These are phyloP conservation scores for Perognathus longimembris DNA, from an alignment of 2,113 vertebrate species.

Conservation along the genomic window DNA sequence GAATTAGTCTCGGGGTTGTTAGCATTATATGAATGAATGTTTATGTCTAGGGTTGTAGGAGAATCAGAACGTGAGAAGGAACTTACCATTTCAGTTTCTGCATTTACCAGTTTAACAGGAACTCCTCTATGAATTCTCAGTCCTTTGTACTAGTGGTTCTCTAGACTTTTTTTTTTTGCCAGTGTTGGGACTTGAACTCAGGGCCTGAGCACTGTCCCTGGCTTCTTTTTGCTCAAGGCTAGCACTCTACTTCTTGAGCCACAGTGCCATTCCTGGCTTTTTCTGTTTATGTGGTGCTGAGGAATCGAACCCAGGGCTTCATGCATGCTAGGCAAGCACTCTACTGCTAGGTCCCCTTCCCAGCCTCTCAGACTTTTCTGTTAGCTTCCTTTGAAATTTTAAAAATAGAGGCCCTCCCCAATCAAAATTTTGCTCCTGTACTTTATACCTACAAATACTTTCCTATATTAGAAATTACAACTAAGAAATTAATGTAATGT, in stretches of 20 bases:
- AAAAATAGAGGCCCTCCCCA: background rate
- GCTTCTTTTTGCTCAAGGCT: no score
- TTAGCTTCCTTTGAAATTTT: background rate
- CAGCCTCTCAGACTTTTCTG: background rate
- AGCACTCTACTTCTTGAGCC: no score
- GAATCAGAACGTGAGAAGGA: background rate
- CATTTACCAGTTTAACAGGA: background rate
- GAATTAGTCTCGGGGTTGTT: background rate
- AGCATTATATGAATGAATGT: background rate
- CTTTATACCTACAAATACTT: background rate
- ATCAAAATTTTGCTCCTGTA: background rate
- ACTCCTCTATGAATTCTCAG: background rate
- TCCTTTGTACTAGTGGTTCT: background rate
- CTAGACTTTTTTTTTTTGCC: no score
- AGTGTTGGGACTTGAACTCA: no score
- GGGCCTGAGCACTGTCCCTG: no score
- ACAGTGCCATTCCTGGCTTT: no score
- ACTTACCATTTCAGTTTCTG: background rate
- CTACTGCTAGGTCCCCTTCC: no score
- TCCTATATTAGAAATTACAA: slow-evolving; percentile 20
- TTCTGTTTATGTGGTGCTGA: no score
- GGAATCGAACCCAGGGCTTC: no score
- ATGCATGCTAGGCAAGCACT: no score
- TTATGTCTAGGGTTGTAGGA: background rate
- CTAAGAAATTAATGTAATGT: background rate